Base-by-base conservation (phyloP, 2,888 invertebrate species). In the Bellardia bayeri region DNA sequence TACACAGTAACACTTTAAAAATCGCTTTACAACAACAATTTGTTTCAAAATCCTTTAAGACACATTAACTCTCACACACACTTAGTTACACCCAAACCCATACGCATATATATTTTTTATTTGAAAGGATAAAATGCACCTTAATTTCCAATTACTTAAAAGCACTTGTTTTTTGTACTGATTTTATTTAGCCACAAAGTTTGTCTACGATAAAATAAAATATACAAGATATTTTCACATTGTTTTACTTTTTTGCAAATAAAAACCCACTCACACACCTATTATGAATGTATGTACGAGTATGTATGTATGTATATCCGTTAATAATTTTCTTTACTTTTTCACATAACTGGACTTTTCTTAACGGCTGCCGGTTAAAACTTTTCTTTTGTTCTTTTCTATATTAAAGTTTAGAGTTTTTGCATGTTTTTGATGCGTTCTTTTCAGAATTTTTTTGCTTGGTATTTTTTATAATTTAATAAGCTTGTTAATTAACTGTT, bases 401-500 rank as follows among this genome's bases (percentile, higher is more conserved):
- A 14, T 80, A 54, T 23, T 23, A 23, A 23, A 1, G 11, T 51
- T 64, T 61, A 11, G 11, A 58, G 11, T 71, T 49, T 69, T 61
- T 72, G 72, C 54, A 40, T 64, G 51, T 51, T 64, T 54, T 71
- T 56, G 9, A 37, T 16, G 33, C 3, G n/a, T 68, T 49, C 42
- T 9, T n/a, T 37, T 30, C 5, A 51, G 45, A 64, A 33, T 64
- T 37, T 49, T 49, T 61, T 23, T 64, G 5, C 14, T 61, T 45
- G 13, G 13, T 45, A 3, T 9, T 11, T 45, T 13, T 13, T 9
- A 5, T 9, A 72, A 64, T 64, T 72, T 7, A 45, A 16, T 49
- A 13, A 45, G 51, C 66, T 51, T 68, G 49, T 30, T 69, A 80
- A 54, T 63, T 71, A 40, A 51, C n/a, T 80, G 23, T 71, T 54